Evolutionary conservation across 2,888 invertebrate genomes (phyloP), one percentile per base, ranked within the genome.

Genomic region (Syrista parreyssii): DNA sequence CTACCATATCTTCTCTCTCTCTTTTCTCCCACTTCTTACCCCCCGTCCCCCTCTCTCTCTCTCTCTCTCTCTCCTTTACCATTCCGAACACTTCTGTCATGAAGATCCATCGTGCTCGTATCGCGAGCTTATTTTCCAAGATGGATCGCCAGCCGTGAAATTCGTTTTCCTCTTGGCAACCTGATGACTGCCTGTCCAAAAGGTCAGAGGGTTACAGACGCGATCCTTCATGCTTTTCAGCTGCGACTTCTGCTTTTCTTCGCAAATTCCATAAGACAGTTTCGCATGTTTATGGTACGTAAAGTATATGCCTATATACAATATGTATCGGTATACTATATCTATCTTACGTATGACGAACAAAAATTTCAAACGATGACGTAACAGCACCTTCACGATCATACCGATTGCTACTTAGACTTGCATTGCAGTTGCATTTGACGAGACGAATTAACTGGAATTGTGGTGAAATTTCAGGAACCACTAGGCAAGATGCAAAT

Each of bases 81-180:
- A 55, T 55, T 23, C 23, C 23, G 55, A 55, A 55, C 55, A 55
- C 55, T 55, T 33, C 31, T 71, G 71, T 32, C 71, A 71, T 33
- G 71, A 71, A 71, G 71, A 71, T 71, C 71, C 71, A 71, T 71
- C 71, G 71, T 31, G 31, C 31, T 23, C 31, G 71, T 71, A 71
- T 71, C 71, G 71, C 71, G 71, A 71, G 31, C 71, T 71, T 71
- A 71, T 71, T 71, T 71, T 71, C 71, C 71, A 33, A 71, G 71
- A 71, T 71, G 71, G 71, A 71, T 71, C 23, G 23, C 71, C 15
- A 31, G 12, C 32, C 71, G 71, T 33, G 71, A 71, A 71, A 71
- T 71, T 71, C 71, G 32, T 71, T 33, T 55, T 55, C 55, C 55
- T 55, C 55, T 1, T 55, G 55, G 55, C 23, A 55, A 55, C 23